phyloP scores from a whole-genome alignment of 2,888 invertebrate species.

The Leucoma salicis region DNA sequence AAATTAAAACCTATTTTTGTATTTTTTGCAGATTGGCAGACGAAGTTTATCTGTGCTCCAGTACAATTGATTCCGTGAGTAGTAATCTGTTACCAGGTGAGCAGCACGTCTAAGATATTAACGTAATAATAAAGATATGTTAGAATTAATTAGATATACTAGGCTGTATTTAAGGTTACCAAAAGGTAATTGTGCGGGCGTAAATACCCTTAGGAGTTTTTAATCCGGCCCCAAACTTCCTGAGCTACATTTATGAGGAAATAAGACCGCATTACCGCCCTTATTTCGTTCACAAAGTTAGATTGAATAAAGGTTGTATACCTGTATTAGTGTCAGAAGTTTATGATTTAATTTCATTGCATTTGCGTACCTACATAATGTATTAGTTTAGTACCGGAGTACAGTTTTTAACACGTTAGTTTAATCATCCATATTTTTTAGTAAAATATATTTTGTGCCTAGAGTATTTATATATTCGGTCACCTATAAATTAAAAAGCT shows the following conservation, averaged over 20 bases:
- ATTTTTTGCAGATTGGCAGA: no score
- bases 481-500: no score
- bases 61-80: no score
- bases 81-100: no score
- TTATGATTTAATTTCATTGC: conserved; percentile 67
- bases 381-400: no score
- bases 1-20: no score
- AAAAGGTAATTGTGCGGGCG: conserved; percentile 57
- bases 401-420: conserved; percentile 24
- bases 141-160: conserved; percentile 12
- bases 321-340: conserved; percentile 58
- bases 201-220: conserved; percentile 67
- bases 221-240: conserved; percentile 64
- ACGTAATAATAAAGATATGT: conserved; percentile 6
- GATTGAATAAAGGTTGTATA: conserved; percentile 74
- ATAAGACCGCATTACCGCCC: conserved; percentile 71
- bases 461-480: background rate
- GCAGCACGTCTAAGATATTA: no score
- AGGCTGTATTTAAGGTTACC: conserved; percentile 9
- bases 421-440: background rate
- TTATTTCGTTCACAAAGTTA: conserved; percentile 70
- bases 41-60: no score
- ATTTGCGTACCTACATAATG: conserved; percentile 25
- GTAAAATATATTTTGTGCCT: background rate
- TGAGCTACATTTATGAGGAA: conserved; percentile 73